Evolutionary conservation across 2,113 vertebrate genomes (phyloP).

Genomic region (Heloderma charlesbogerti): DNA sequence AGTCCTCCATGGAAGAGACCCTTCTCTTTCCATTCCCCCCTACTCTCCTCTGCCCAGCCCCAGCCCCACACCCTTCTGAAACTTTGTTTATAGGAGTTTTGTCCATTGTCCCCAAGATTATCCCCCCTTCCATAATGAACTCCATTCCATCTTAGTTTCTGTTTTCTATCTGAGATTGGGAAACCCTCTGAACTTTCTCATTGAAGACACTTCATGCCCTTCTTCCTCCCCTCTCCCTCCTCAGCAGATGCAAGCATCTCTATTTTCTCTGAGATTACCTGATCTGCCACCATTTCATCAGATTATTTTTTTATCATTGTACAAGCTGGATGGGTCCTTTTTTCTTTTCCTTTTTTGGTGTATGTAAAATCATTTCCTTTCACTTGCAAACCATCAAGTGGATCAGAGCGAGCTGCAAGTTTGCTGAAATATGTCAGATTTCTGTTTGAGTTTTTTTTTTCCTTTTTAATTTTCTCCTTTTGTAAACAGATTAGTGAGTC

Average conservation of each 20-base stretch:
- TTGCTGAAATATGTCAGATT: slow-evolving; percentile 66
- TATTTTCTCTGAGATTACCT: slow-evolving; percentile 77
- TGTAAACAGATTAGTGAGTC: slow-evolving; percentile 69
- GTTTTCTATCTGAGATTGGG: slow-evolving; percentile 48
- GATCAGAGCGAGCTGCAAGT: slow-evolving; percentile 66
- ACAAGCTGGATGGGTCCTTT: slow-evolving; percentile 58
- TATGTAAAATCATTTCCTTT: slow-evolving; percentile 69
- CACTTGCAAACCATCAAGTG: slow-evolving; percentile 64
- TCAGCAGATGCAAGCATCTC: slow-evolving; percentile 71
- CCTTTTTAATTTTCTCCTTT: slow-evolving; percentile 47
- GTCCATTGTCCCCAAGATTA: slow-evolving; percentile 42
- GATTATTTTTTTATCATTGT: slow-evolving; percentile 65
- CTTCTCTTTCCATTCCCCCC: not conserved
- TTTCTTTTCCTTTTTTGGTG: slow-evolving; percentile 52
- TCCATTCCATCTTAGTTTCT: slow-evolving; percentile 17
- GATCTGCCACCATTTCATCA: slow-evolving; percentile 76
- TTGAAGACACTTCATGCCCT: slow-evolving; percentile 49
- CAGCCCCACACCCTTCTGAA: not conserved
- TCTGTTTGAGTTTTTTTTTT: slow-evolving; percentile 57
- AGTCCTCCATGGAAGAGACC: not conserved
- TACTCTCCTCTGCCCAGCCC: not conserved
- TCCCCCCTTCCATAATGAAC: slow-evolving; percentile 22
- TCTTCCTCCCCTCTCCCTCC: slow-evolving; percentile 49
- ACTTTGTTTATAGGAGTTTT: not conserved
- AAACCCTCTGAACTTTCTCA: slow-evolving; percentile 31